phyloP scores from a whole-genome alignment of 2,888 invertebrate genomes.

The Watsonalla cultraria region DNA sequence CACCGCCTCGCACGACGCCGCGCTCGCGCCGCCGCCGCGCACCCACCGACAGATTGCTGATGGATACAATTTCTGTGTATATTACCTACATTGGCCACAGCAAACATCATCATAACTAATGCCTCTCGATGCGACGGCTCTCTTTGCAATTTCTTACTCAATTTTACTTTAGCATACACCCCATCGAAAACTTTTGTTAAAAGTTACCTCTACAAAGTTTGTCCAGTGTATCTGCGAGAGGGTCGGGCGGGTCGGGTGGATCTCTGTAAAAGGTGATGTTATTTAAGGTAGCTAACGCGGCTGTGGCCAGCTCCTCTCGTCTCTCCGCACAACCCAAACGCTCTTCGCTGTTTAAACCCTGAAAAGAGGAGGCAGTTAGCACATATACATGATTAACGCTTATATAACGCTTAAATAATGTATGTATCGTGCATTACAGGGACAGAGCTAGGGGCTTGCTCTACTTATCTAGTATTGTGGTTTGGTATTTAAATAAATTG shows the following conservation, averaged over 20 bases:
- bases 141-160: no score
- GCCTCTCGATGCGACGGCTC: no score
- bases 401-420: no score
- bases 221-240: slow-evolving; percentile 86
- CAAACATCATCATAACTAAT: no score
- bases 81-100: no score
- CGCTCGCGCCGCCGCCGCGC: slow-evolving; percentile 29
- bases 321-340: slow-evolving; percentile 32
- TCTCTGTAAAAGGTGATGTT: slow-evolving; percentile 89
- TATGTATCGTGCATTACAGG: no score
- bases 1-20: slow-evolving; percentile 81
- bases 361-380: neutral
- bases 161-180: no score
- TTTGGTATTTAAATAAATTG: no score
- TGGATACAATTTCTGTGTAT: neutral
- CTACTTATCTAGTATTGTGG: no score
- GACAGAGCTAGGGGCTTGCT: no score
- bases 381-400: no score
- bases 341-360: slow-evolving; percentile 28
- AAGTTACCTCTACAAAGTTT: slow-evolving; percentile 78
- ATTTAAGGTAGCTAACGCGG: slow-evolving; percentile 89
- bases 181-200: no score
- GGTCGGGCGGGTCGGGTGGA: slow-evolving; percentile 71
- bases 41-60: slow-evolving; percentile 57
- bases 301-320: slow-evolving; percentile 86